These are phyloP conservation scores for Monopis laevigella DNA, from an alignment of 2,888 invertebrate species.

Conservation along the genomic window DNA sequence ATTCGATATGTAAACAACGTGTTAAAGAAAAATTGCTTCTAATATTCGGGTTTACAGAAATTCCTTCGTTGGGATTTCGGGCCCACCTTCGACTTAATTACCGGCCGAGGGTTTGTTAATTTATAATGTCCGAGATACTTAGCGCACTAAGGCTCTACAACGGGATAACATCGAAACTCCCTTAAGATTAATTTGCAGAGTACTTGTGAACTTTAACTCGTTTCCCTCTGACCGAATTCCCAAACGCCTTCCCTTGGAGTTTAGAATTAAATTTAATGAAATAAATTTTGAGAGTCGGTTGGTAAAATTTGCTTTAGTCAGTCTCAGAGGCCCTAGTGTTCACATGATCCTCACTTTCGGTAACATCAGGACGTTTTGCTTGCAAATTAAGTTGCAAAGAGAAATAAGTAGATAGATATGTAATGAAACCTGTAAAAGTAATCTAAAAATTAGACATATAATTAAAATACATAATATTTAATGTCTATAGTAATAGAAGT, in stretches of 20 bases:
- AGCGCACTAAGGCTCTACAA: constrained; percentile 40
- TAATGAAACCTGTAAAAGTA: too few relatives aligned
- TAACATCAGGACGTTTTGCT: too few relatives aligned
- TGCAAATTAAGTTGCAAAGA: too few relatives aligned
- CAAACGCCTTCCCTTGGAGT: constrained; percentile 47
- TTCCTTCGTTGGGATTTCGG: constrained; percentile 23
- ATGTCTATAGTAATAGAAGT: too few relatives aligned
- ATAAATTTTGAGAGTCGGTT: constrained; percentile 54
- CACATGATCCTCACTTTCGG: too few relatives aligned
- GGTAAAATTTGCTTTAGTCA: constrained; percentile 23
- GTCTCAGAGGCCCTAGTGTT: neutral
- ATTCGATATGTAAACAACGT: constrained; percentile 3
- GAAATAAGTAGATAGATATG: too few relatives aligned
- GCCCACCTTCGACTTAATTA: constrained; percentile 59
- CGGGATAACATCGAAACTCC: constrained; percentile 61
- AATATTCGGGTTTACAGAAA: constrained; percentile 35
- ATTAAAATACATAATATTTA: too few relatives aligned
- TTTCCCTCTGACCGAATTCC: constrained; percentile 60
- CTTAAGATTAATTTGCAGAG: constrained; percentile 64
- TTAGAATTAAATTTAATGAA: constrained; percentile 64
- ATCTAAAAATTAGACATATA: too few relatives aligned
- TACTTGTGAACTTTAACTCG: constrained; percentile 62
- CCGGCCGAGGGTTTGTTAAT: constrained; percentile 57
- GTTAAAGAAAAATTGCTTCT: constrained; percentile 39
- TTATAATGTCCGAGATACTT: constrained; percentile 56